These are phyloP conservation scores for Tolmerus cingulatus DNA, from an alignment of 2,888 invertebrate genomes.

Conservation along the genomic window DNA sequence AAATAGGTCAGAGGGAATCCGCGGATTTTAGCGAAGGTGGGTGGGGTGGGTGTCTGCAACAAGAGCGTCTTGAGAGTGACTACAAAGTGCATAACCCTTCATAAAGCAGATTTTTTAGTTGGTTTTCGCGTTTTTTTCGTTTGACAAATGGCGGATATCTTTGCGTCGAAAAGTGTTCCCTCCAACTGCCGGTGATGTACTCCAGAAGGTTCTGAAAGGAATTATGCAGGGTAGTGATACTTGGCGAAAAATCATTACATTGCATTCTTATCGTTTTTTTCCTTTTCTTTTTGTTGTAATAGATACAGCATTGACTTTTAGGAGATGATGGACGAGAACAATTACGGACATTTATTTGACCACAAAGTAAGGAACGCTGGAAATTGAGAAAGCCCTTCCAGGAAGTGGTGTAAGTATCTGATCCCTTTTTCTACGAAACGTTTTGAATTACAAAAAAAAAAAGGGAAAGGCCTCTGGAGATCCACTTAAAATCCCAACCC, in stretches of 20 bases:
- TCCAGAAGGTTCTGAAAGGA: not conserved
- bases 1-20: slow-evolving; percentile 11
- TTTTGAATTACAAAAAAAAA: not conserved
- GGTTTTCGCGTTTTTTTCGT: not conserved
- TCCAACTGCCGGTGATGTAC: not conserved
- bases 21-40: not conserved
- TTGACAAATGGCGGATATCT: not conserved
- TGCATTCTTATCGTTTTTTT: not conserved
- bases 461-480: not conserved
- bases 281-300: not conserved
- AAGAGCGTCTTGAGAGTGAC: not conserved
- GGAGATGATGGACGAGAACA: slow-evolving; percentile 23
- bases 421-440: not conserved
- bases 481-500: not conserved
- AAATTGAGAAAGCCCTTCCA: not conserved
- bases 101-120: not conserved
- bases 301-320: slow-evolving; percentile 4
- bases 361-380: not conserved
- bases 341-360: slow-evolving; percentile 28
- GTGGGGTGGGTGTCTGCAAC: not conserved
- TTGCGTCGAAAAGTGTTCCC: not conserved
- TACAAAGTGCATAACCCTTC: slow-evolving; percentile 7
- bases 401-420: not conserved
- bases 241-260: not conserved
- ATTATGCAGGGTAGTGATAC: not conserved